Base-by-base conservation (phyloP, 2,888 invertebrate species). In the Euplexia lucipara region DNA sequence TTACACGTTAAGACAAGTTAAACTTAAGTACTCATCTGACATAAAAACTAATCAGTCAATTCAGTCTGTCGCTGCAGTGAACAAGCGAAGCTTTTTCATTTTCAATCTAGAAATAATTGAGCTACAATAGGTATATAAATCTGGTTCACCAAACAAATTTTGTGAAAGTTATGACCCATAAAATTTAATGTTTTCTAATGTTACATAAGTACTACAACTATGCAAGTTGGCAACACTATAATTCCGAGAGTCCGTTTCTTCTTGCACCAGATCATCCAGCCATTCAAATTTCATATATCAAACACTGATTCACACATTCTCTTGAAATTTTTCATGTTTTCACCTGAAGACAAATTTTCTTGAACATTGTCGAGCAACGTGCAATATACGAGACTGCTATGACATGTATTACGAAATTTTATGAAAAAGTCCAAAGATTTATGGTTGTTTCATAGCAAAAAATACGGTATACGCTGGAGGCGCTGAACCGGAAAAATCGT, bases 251-350 rank as follows among this genome's bases (percentile, higher is more conserved):
- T 73, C 66, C 59, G 47, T 35, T 45, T 63, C 63, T 35, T 41
- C 64, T 41, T 70, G 59, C 67, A 72, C 67, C 62, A 69, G 70
- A 70, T 77, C 72, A 78, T 77, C 75, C 78, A 80, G 74, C 72
- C 79, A 82, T 86, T 85, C 82, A 81, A 82, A 85, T 83, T 83
- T 83, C 79, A 83, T 83, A 70, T 78, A 79, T 78, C 77, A 83
- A 81, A 77, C 73, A 75, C 71, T 79, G 84, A 83, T 83, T 80
- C 75, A 61, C 68, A 77, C 39, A 70, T 82, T 74, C 68, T 77
- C 59, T 75, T 71, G 70, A 81, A 83, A 79, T 79, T 75, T 78
- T 79, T 75, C 77, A 78, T 76, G 78, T 77, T 81, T 78, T 70
- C 62, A 71, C 68, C 75, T 66, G 69, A 73, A 78, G 75, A 82